Evolutionary conservation across 2,797 vertebrate species (phyloP), one percentile per base, ranked within the genome.

Genomic region (Lacerta agilis): DNA sequence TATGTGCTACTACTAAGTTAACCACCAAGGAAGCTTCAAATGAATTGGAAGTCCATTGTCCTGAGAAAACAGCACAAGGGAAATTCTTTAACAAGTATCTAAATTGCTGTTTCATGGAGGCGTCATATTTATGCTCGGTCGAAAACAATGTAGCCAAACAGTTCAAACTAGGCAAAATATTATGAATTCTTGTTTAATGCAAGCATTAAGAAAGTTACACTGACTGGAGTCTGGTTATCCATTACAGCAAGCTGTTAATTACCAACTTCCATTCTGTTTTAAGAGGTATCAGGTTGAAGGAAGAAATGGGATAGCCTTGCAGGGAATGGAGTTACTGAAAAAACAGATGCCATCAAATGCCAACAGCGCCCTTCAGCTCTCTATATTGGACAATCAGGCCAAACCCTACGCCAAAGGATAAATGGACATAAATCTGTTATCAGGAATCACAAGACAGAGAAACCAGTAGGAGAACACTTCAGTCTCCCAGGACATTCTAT

Each of bases 181-280:
- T 55, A 3, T 69, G 2, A 71, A 75, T 2, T 87, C 73, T 41
- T 77, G 66, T 29, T 86, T 83, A 86, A 86, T 78, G 55, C 75
- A 86, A 76, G 86, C 13, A 33, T 18, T 67, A 87, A n/a, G 27
- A 84, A 86, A 86, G 23, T 25, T 88, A 87, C 33, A 87, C 25
- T 4, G 72, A 61, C 75, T 67, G 55, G 71, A 58, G n/a, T 27
- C n/a, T 10, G 89, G 82, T 79, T 93, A 89, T 38, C 77, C 82
- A 69, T 88, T 33, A 49, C 69, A 88, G 43, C 7, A 64, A 41
- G 87, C 15, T 77, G 66, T 87, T 67, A 91, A 45, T 82, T 91
- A 92, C 1, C 87, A 87, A 94, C 85, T 92, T 92, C 89, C 64
- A 88, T 87, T 91, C 90, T 88, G 27, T 79, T 92, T 88, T 88